phyloP scores from a whole-genome alignment of 2,797 vertebrate species.

The Podarcis lilfordi region DNA sequence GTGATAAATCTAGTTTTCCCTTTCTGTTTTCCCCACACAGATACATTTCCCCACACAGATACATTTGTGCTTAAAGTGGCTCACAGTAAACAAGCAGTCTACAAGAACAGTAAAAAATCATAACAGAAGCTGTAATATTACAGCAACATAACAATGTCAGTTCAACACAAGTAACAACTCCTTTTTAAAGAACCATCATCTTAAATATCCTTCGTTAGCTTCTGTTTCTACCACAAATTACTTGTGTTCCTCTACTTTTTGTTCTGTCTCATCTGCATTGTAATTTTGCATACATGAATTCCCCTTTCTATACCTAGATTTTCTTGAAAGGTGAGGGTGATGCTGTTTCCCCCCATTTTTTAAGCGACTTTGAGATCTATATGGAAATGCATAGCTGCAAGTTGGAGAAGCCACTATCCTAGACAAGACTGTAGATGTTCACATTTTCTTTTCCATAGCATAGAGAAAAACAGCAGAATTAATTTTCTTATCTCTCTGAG shows the following conservation, averaged over 20 bases:
- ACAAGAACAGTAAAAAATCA: no score
- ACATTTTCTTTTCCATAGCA: neutral
- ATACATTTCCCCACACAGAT: no score
- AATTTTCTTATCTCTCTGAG: constrained; percentile 3
- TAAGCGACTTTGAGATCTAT: neutral
- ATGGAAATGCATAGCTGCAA: neutral
- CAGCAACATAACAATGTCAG: no score
- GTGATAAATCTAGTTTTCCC: neutral
- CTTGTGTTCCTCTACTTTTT: neutral
- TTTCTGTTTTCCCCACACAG: neutral
- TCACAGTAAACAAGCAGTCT: no score
- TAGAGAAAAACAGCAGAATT: neutral
- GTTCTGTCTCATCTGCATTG: neutral
- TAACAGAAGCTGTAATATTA: no score
- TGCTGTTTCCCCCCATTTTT: neutral
- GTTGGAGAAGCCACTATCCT: neutral
- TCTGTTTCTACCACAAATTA: neutral
- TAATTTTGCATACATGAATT: neutral
- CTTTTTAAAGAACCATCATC: neutral
- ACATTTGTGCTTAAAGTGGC: no score
- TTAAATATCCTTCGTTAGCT: neutral
- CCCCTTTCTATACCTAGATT: neutral
- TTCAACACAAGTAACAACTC: no score
- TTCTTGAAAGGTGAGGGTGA: neutral
- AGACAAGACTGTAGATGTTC: neutral